Evolutionary conservation across 2,888 invertebrate species (phyloP).

Genomic region (Lepidochitona cinerea): DNA sequence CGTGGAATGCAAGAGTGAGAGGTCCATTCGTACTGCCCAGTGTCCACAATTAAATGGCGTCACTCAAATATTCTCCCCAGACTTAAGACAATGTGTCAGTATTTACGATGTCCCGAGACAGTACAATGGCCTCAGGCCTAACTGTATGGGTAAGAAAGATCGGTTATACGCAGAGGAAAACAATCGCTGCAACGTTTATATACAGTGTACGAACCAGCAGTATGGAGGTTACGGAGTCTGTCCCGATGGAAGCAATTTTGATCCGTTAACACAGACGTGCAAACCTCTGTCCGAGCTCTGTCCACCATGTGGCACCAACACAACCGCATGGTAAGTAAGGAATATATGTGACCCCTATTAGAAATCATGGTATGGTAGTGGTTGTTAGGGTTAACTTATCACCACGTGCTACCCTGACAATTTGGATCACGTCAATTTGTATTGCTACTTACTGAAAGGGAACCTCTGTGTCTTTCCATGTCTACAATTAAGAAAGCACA

Average conservation of each 20-base stretch:
- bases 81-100: neutral
- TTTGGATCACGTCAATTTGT: no score
- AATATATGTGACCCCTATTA: no score
- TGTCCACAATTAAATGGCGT: neutral
- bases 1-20: neutral
- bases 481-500: no score
- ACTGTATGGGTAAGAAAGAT: neutral
- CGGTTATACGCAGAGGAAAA: neutral
- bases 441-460: no score
- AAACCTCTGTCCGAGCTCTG: neutral
- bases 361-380: no score
- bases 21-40: neutral
- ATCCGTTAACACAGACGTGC: neutral
- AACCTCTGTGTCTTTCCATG: no score
- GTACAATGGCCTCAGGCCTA: neutral
- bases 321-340: constrained; percentile 1
- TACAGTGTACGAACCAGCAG: neutral
- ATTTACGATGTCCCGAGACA: neutral
- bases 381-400: no score
- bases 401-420: no score
- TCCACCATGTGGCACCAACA: neutral
- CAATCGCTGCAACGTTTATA: neutral
- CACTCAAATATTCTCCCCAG: neutral
- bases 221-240: neutral
- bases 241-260: neutral